Evolutionary conservation across 2,888 invertebrate species (phyloP).

Genomic region (Drosophila neutralis): DNA sequence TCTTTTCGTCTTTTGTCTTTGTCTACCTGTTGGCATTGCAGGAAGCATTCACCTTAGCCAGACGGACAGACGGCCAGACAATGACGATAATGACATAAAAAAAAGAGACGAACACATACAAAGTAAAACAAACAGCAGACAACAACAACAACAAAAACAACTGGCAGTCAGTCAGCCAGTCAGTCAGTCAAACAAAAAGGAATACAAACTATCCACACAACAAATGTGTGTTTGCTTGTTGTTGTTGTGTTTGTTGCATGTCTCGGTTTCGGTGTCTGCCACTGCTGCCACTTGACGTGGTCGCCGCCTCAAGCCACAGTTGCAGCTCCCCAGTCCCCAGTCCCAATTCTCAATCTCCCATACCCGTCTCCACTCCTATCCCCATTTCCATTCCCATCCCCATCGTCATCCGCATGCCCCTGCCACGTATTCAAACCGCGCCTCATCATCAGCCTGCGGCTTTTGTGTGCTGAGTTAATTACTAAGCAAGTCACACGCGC

Average conservation of each 20-base stretch:
- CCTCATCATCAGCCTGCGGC: constrained; percentile 72
- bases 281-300: constrained; percentile 62
- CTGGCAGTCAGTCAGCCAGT: constrained; percentile 25
- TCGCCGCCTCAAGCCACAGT: constrained; percentile 46
- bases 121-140: constrained; percentile 61
- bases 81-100: constrained; percentile 66
- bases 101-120: constrained; percentile 28
- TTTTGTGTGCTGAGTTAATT: constrained; percentile 76
- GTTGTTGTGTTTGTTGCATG: constrained; percentile 31
- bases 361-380: constrained; percentile 14
- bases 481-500: constrained; percentile 81
- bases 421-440: constrained; percentile 50
- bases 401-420: constrained; percentile 4
- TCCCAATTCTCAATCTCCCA: background rate
- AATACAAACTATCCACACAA: constrained; percentile 43
- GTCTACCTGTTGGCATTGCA: constrained; percentile 81
- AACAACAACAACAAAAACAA: constrained; percentile 34
- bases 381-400: constrained; percentile 7
- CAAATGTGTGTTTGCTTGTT: constrained; percentile 29
- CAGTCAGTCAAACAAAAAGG: constrained; percentile 57
- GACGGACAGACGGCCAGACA: constrained; percentile 49
- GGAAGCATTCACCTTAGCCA: constrained; percentile 73
- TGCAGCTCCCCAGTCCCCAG: constrained; percentile 12
- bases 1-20: constrained; percentile 60
- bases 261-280: constrained; percentile 72